Evolutionary conservation across 2,113 vertebrate genomes (phyloP), one percentile per base, ranked within the genome.

Genomic region (Cryptotis parvus): DNA sequence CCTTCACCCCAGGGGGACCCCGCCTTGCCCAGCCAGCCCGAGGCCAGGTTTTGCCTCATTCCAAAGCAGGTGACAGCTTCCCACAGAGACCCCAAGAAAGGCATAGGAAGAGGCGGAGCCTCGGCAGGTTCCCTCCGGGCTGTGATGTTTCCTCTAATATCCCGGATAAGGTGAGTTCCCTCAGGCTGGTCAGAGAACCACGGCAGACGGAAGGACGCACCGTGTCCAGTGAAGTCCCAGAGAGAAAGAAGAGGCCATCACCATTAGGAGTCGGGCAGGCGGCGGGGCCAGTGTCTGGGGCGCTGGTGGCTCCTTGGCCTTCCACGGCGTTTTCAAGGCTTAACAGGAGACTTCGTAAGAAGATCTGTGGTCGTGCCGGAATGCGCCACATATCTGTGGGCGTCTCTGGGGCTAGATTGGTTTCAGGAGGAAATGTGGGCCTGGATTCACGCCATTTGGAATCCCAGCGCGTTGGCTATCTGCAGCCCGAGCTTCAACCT

Each of bases 371-470:
- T 84, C 22, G 85, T n/a, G 24, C 0, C 69, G 74, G 74, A 95
- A 94, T 95, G 93, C 81, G 73, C 89, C 95, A 58, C 83, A 55
- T 93, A 89, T 95, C 93, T 95, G 80, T 87, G 92, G 94, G 84
- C 72, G 92, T 91, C 85, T 95, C 76, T 95, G 92, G 87, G 95
- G 88, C 87, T 70, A 43, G 77, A 37, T 87, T 91, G 91, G 87
- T 84, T 95, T 94, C 26, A 96, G 87, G 73, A 86, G 89, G 84
- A 95, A 95, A 91, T 87, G 58, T 11, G 75, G 92, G 84, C 41
- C 66, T 94, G 91, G 85, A 84, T 91, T 58, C 91, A 72, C 55
- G 81, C 90, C 92, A 82, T 33, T 49, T 92, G 87, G 88, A 55
- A 55, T 94, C 83, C 80, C 88, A 76, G 83, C 94, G 58, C 76